Base-by-base conservation (phyloP, 2,797 vertebrate species). In the Odontamblyopus lacepedii region DNA sequence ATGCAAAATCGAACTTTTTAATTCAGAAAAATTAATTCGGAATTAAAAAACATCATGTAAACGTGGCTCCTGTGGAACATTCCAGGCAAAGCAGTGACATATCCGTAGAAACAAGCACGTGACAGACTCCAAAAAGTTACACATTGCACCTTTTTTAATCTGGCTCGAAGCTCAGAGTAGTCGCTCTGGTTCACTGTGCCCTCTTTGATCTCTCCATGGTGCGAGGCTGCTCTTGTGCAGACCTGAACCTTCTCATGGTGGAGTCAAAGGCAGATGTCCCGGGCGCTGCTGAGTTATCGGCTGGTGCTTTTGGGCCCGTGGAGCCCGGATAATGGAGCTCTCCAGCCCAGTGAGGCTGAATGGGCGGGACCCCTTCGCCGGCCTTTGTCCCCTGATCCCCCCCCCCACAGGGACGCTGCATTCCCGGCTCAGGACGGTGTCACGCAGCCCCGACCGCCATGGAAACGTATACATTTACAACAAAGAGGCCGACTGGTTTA, bases 391-490 rank as follows among this genome's bases (percentile, higher is more conserved):
- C 38, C 63, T 80, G 75, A 63, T 5, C 19, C 80, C 79, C 85
- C 85, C 23, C 87, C 85, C 86, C 83, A 85, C 78, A 60, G 85
- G 87, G 88, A 84, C 82, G 75, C 79, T 88, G 81, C 90, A 93
- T 92, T 93, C 90, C 90, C 85, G 82, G 90, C 84, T 88, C 81
- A 78, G 85, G 87, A 87, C 85, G 87, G 89, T 89, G 91, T 90
- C 85, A 88, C 81, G 79, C 87, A 90, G 84, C 84, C 81, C 77
- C 81, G 19, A 7, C 23, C 53, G 3, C 19, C 23, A 57, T n/a
- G 55, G 55, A 57, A 26, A 26, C 16, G 2, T 56, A 19, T 53
- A 56, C 6, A n/a, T n/a, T 23, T n/a, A 55, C 19, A 19, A 55
- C n/a, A 23, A 56, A 23, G 18, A 23, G 23, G 4, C 53, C 23